phyloP scores from a whole-genome alignment of 2,113 vertebrate species.

The Microcebus jonahi region DNA sequence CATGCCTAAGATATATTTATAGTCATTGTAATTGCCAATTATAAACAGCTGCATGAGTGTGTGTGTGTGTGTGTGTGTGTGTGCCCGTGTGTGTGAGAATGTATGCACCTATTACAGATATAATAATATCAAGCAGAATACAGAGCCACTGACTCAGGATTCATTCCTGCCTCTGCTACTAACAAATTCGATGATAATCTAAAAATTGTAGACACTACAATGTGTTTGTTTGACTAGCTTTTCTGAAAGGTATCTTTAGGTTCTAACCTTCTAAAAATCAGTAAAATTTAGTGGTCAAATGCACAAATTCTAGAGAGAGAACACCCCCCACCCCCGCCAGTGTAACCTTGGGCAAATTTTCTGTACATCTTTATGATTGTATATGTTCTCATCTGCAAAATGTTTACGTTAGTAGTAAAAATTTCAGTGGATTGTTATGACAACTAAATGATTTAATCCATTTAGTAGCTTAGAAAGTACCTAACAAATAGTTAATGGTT shows the following conservation, averaged over 20 bases:
- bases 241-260: neutral
- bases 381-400: neutral
- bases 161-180: neutral
- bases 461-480: neutral
- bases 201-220: neutral
- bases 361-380: neutral
- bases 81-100: neutral
- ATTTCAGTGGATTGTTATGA: neutral
- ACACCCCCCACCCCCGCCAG: neutral
- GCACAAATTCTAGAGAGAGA: neutral
- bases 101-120: neutral
- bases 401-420: neutral
- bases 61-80: rapidly evolving
- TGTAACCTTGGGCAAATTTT: neutral
- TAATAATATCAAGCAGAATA: neutral
- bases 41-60: neutral
- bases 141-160: neutral
- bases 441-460: neutral
- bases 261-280: neutral
- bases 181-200: neutral
- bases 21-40: neutral
- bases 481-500: neutral
- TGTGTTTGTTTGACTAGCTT: neutral
- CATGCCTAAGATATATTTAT: neutral
- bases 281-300: neutral